Evolutionary conservation across 2,888 invertebrate species (phyloP).

Genomic region (Tuta absoluta): DNA sequence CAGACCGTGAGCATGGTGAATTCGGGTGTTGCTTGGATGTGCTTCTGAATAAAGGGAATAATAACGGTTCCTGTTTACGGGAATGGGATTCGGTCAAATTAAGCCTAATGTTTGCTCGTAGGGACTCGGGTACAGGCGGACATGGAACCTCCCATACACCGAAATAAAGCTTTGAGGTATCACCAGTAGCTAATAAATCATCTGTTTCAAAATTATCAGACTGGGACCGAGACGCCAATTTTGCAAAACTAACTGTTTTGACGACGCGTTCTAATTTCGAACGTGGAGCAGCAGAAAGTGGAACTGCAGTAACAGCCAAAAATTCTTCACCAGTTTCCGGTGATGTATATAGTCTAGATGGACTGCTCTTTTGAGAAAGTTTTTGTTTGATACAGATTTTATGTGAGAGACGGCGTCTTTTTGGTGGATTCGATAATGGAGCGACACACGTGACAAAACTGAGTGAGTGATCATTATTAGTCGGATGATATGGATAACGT

Average conservation of each 20-base stretch:
- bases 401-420: not conserved
- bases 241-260: not conserved
- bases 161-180: not conserved
- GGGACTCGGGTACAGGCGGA: not conserved
- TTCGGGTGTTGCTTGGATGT: not conserved
- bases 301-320: not conserved
- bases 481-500: not conserved
- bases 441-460: not conserved
- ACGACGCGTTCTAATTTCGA: not conserved
- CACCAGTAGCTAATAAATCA: not conserved
- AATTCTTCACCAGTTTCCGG: not conserved
- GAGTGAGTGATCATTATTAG: not conserved
- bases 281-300: not conserved
- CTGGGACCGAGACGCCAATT: not conserved
- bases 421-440: not conserved
- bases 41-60: not conserved
- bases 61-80: not conserved
- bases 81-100: not conserved
- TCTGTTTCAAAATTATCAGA: not conserved
- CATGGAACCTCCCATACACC: not conserved
- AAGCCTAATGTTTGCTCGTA: not conserved
- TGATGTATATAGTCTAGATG: not conserved
- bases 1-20: not conserved
- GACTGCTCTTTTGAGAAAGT: not conserved
- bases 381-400: not conserved